Evolutionary conservation across 2,797 vertebrate genomes (phyloP), one percentile per base, ranked within the genome.

Genomic region (Sus cebifrons): DNA sequence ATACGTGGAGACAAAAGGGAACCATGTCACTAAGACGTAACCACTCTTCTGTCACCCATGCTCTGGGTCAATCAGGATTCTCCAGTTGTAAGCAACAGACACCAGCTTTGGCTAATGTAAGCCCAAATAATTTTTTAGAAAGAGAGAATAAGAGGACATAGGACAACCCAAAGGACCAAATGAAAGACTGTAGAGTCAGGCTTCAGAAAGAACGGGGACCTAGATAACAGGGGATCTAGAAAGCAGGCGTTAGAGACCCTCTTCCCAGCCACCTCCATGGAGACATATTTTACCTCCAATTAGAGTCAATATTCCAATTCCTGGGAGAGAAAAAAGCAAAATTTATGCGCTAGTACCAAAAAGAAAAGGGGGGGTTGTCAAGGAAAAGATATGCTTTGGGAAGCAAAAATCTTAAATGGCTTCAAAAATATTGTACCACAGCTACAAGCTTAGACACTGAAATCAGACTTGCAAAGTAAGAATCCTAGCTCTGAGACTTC

Each of bases 321-420:
- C 56, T 91, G 13, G 5, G 64, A 84, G 29, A 84, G 65, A 95
- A 75, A 27, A 20, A 73, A 79, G 52, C 25, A 94, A 91, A 96
- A 93, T 79, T 29, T 49, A n/a, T 11, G 15, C 52, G 36, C 8
- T 94, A 49, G 75, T 58, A 62, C 5, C 9, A 84, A 74, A 84
- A 65, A 23, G 13, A 68, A 29, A 64, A 10, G 10, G 17, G 3
- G 11, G 49, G 2, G 12, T 9, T 5, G 3, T 65, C 62, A 65
- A 11, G 5, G 65, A 67, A 4, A 21, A 64, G 2, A 70, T 83
- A 86, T 14, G 5, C 17, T 54, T 68, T 36, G 44, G 18, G 18
- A 88, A n/a, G 87, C 60, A 86, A 81, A 96, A 71, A 49, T 13
- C 68, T 62, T 17, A 62, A 15, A 25, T 52, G n/a, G 23, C 23